A percentile compares a stretch with the other conserved stretches of the same genome.
These are phyloP conservation scores for Azorinus chamasolen DNA, from an alignment of 2,888 invertebrate genomes.

Conservation along the genomic window DNA sequence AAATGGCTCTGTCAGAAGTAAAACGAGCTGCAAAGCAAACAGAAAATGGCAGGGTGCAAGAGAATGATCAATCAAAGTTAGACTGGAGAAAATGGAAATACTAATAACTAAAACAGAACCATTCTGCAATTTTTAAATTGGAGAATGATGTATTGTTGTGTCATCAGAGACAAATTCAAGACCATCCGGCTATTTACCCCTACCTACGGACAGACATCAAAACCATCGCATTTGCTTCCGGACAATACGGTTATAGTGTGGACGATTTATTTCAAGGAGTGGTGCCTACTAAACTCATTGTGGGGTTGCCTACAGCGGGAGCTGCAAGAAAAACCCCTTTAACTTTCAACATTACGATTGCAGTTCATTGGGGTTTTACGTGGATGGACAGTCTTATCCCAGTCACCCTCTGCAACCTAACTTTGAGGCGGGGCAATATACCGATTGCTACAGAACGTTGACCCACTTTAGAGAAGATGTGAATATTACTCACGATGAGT, in stretches of 20 bases:
- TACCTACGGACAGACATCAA: conserved; percentile 42
- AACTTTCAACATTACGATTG: too few species aligned
- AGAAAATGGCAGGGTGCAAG: too few species aligned
- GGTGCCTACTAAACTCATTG: conserved; percentile 35
- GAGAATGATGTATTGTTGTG: too few species aligned
- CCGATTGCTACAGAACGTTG: too few species aligned
- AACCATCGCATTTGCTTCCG: conserved; percentile 44
- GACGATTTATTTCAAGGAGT: conserved; percentile 43
- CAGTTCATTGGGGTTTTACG: conserved; percentile 24
- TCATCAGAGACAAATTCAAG: conserved; percentile 28
- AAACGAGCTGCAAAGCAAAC: too few species aligned
- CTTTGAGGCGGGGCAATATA: conserved; percentile 21
- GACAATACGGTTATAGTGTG: conserved; percentile 37
- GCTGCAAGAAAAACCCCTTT: conserved; percentile 41
- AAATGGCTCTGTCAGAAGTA: too few species aligned
- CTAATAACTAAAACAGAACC: too few species aligned
- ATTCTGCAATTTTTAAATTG: too few species aligned
- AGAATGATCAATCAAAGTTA: too few species aligned
- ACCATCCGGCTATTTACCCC: conserved; percentile 44
- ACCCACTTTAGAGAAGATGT: too few species aligned
- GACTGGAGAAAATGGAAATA: too few species aligned
- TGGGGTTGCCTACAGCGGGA: conserved; percentile 37
- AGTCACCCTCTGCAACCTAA: conserved; percentile 40
- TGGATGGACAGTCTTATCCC: conserved; percentile 51
- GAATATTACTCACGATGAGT: too few species aligned